Percentiles rank a stretch among this genome's conserved stretches.
Conservation (phyloP, 2,888 invertebrate species). For the Acrocyrtus sp. region DNA sequence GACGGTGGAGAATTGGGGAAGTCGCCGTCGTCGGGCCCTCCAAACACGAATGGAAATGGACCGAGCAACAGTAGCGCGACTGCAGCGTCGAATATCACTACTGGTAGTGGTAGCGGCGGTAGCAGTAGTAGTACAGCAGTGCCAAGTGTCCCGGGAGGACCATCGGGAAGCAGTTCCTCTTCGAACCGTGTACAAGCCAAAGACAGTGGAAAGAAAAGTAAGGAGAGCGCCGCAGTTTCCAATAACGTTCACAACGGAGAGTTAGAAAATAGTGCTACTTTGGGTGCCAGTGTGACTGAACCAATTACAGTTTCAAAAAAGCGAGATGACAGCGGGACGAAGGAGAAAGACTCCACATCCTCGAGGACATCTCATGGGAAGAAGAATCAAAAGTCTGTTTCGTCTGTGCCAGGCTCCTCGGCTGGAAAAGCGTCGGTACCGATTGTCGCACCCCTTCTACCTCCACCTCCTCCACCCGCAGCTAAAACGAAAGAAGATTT, state of each 20-base stretch:
- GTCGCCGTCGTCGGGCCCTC: conserved; percentile 28
- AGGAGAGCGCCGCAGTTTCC: conserved; percentile 25
- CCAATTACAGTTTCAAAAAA: conserved; percentile 13
- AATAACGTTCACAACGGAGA: conserved; percentile 58
- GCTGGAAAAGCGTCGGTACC: conserved; percentile 16
- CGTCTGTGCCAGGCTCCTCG: conserved; percentile 19
- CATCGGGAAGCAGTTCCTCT: conserved; percentile 33
- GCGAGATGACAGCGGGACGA: conserved; percentile 10
- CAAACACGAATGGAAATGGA: conserved; percentile 30
- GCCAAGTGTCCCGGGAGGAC: conserved; percentile 14
- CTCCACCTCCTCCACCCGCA: conserved; percentile 48
- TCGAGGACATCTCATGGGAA: conserved; percentile 41
- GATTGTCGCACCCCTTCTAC: conserved; percentile 20
- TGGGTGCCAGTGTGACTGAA: conserved; percentile 42
- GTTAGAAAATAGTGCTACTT: conserved; percentile 46
- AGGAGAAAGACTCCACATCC: conserved; percentile 13
- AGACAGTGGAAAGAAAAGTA: conserved; percentile 59
- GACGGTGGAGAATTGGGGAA: conserved; percentile 38
- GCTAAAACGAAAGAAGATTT: conserved; percentile 52
- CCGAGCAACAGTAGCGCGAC: conserved; percentile 15
- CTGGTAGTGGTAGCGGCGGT: background rate
- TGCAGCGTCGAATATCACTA: background rate
- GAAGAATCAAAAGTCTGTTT: conserved; percentile 51
- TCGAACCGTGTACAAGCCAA: conserved; percentile 62
- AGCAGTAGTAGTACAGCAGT: conserved; percentile 16